Base-by-base conservation (phyloP, 2,113 vertebrate species). In the Menura novaehollandiae region DNA sequence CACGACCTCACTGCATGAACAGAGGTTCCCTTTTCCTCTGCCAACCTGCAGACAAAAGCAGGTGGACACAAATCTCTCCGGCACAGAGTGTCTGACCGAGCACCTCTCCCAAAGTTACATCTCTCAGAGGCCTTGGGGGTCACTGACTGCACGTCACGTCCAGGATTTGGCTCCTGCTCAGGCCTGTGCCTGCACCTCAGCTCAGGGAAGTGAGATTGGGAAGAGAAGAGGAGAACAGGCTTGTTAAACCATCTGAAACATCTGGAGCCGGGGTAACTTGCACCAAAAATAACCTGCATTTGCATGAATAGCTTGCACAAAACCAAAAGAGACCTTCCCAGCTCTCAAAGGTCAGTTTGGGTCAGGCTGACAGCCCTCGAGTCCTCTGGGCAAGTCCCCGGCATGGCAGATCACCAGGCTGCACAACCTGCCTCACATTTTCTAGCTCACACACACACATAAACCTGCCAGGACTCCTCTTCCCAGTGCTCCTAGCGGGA, bases 331-430 rank as follows among this genome's bases (percentile, higher is more conserved):
- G 0, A 49, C 19, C 27, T 69, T 62, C 16, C 51, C 73, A 91
- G 30, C 7, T 67, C 27, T 20, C 16, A 59, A 47, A 0, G 67
- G 55, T 2, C 4, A 0, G 33, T 32, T 67, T 0, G 0, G 49
- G 67, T 2, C 27, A 17, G 22, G 35, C 6, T 28, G 23, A 87
- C 47, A 47, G 37, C 52, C 44, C 39, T 47, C 0, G 0, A 14
- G 13, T 13, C 9, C 39, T 39, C 32, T 43, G 39, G 49, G 30
- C 44, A 79, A 35, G 49, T 8, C 11, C 30, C 27, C 5, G 4
- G 24, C 11, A 5, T 11, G 37, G 66, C 30, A 51, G 20, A 66
- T 15, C 19, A 52, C 19, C 33, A 62, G 23, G 49, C 30, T 28
- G 3, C 20, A 39, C 56, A 30, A 28, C 4, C 59, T 59, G 33